These are phyloP conservation scores for Toxotes jaculatrix DNA, from an alignment of 2,113 vertebrate genomes.

Conservation along the genomic window DNA sequence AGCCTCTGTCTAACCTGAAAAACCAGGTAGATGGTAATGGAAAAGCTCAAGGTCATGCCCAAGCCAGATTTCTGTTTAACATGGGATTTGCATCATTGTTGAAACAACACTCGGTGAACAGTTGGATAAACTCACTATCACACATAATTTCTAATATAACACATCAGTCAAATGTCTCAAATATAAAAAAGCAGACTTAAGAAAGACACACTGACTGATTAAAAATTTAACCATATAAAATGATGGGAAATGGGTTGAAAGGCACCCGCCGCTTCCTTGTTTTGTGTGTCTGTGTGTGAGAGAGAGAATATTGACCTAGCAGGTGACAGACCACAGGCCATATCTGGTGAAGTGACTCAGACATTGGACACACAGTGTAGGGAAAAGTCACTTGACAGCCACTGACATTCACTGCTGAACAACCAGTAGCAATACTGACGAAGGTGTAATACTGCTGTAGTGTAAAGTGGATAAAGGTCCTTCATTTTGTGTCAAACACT, in stretches of 20 bases:
- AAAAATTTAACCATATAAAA: not conserved
- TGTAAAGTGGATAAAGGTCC: not conserved
- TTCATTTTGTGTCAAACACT: not conserved
- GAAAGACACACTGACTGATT: not conserved
- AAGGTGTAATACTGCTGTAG: not conserved
- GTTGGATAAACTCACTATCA: not conserved
- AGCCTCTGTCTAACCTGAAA: conserved; percentile 4
- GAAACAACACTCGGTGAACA: not conserved
- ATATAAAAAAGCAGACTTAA: no score
- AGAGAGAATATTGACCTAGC: conserved; percentile 13
- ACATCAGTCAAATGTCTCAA: not conserved
- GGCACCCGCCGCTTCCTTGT: not conserved
- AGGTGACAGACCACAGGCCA: conserved; percentile 28
- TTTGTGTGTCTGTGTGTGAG: not conserved
- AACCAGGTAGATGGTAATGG: not conserved
- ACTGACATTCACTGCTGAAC: not conserved
- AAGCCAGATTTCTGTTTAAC: not conserved
- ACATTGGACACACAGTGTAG: not conserved
- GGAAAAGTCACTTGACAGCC: conserved; percentile 3
- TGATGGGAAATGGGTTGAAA: not conserved
- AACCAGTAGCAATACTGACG: not conserved
- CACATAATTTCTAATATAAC: not conserved
- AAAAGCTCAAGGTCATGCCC: not conserved
- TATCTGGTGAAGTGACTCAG: conserved; percentile 41
- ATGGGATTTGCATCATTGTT: not conserved